A percentile compares a stretch with the other conserved stretches of the same genome.
Evolutionary conservation across 2,113 vertebrate species (phyloP).

Genomic region (Tetrao urogallus): DNA sequence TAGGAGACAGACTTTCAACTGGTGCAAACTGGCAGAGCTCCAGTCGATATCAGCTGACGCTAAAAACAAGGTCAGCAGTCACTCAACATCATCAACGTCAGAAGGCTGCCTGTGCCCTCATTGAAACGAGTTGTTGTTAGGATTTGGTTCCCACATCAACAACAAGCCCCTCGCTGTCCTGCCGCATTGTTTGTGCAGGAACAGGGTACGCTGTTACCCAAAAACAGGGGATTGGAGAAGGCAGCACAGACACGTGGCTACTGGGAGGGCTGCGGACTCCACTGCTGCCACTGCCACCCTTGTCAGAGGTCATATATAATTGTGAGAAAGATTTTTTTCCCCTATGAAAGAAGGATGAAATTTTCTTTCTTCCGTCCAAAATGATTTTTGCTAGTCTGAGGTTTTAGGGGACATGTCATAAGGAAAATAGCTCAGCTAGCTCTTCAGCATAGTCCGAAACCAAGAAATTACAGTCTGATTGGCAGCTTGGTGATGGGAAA

Average conservation of each 20-base stretch:
- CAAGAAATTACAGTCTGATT: slow-evolving; percentile 46
- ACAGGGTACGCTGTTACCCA: neutral
- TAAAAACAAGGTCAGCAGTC: slow-evolving; percentile 65
- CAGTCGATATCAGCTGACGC: slow-evolving; percentile 40
- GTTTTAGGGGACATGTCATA: neutral
- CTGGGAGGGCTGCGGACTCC: neutral
- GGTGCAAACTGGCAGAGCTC: slow-evolving; percentile 58
- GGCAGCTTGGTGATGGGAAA: slow-evolving; percentile 44
- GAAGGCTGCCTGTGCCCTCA: slow-evolving; percentile 6
- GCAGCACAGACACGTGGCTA: neutral
- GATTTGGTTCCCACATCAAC: neutral
- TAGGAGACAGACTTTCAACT: slow-evolving; percentile 52
- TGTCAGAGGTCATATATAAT: neutral
- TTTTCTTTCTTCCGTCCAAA: neutral
- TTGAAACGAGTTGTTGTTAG: slow-evolving; percentile 51
- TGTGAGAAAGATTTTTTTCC: neutral
- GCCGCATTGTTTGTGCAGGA: neutral
- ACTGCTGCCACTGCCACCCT: neutral
- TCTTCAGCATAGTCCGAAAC: neutral
- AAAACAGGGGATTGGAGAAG: neutral
- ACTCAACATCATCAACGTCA: slow-evolving; percentile 41
- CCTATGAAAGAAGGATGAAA: neutral
- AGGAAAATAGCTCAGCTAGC: neutral
- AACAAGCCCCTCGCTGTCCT: neutral
- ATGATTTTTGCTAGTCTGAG: neutral